Conservation (phyloP, 2,888 invertebrate species). For the Philereme vetulata region DNA sequence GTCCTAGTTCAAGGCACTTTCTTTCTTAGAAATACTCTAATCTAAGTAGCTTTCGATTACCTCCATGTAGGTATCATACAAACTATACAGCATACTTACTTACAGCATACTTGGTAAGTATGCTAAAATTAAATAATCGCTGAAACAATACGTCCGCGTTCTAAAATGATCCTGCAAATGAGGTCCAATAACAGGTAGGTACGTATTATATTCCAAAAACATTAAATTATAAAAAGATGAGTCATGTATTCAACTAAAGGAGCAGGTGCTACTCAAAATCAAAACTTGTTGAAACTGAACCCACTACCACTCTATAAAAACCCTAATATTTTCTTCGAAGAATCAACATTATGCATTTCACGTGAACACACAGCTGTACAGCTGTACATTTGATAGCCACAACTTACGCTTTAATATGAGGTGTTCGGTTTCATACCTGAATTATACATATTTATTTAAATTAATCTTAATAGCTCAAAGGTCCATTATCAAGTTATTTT, state of each 20-base stretch:
- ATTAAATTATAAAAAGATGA: no score
- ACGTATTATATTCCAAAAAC: no score
- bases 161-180: no score
- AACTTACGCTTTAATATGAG: constrained; percentile 6
- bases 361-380: constrained; percentile 10
- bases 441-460: constrained; percentile 10
- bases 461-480: constrained; percentile 8
- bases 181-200: no score
- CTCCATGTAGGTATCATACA: no score
- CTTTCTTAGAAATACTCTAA: no score
- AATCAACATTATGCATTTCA: neutral
- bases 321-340: neutral
- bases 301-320: constrained; percentile 1
- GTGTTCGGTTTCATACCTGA: constrained; percentile 2
- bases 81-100: no score
- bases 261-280: constrained; percentile 10
- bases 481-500: constrained; percentile 8
- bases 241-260: neutral
- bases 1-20: no score
- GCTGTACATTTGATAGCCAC: constrained; percentile 6
- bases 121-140: no score
- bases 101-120: no score
- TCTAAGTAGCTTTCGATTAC: no score
- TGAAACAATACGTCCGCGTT: no score
- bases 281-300: constrained; percentile 14